Evolutionary conservation across 2,797 vertebrate species (phyloP).

Genomic region (Prionace glauca): DNA sequence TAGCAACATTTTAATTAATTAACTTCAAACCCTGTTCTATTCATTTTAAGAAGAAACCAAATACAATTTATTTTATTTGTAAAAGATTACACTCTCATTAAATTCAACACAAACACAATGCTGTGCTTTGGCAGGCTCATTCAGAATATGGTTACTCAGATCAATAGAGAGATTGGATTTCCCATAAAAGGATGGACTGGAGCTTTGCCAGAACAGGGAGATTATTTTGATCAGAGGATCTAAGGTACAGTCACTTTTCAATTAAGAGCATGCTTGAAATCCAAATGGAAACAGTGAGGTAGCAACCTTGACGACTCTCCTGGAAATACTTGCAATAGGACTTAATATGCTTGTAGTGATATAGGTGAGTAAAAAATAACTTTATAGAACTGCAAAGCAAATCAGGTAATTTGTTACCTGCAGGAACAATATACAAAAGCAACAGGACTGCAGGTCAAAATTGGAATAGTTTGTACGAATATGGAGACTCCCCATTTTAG

Average conservation of each 20-base stretch:
- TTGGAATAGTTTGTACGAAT: background rate
- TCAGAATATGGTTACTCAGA: background rate
- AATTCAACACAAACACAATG: background rate
- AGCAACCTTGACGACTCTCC: background rate
- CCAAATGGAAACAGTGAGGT: background rate
- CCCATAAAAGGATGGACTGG: background rate
- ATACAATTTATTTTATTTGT: background rate
- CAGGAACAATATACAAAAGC: background rate
- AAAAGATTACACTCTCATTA: background rate
- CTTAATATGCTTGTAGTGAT: background rate
- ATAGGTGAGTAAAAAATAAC: background rate
- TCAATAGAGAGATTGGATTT: background rate
- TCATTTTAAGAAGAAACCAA: background rate
- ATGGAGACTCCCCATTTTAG: background rate
- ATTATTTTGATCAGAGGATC: background rate
- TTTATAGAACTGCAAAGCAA: too few relatives aligned
- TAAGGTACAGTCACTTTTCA: background rate
- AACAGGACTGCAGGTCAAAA: background rate
- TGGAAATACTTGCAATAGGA: background rate
- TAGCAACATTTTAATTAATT: background rate
- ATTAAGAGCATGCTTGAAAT: background rate
- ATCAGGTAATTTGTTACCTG: too few relatives aligned
- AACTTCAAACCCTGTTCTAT: background rate
- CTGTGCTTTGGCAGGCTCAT: background rate
- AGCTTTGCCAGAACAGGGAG: background rate